A percentile compares a stretch with the other conserved stretches of the same genome.
phyloP scores from a whole-genome alignment of 2,888 invertebrate genomes.

The Lottia gigantea region DNA sequence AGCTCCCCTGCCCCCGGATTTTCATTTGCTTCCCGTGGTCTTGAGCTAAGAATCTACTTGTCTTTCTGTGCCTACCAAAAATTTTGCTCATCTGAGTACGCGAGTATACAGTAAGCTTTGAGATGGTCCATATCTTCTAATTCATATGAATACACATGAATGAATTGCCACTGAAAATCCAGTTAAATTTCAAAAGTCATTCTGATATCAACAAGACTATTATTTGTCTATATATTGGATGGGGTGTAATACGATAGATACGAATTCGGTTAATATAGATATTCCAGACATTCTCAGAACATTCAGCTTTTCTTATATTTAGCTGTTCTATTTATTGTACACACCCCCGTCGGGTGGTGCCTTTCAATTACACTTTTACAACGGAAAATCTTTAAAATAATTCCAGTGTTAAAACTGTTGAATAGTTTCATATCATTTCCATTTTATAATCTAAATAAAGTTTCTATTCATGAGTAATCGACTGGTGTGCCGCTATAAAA shows the following conservation, averaged over 20 bases:
- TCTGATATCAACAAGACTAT: too few species aligned
- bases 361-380: not conserved
- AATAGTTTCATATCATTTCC: not conserved
- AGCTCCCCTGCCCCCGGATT: too few species aligned
- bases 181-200: too few species aligned
- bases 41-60: too few species aligned
- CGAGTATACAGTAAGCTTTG: too few species aligned
- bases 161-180: too few species aligned
- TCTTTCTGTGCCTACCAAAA: too few species aligned
- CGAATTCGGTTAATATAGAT: constrained; percentile 4
- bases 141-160: too few species aligned
- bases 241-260: constrained; percentile 1
- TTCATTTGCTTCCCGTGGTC: too few species aligned
- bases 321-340: not conserved
- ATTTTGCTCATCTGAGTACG: too few species aligned
- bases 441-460: too few species aligned
- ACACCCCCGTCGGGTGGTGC: not conserved
- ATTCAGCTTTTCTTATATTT: not conserved
- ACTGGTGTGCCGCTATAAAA: not conserved
- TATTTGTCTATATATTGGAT: not conserved
- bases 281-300: constrained; percentile 6
- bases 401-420: not conserved
- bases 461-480: not conserved
- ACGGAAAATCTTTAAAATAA: not conserved
- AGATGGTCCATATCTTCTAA: too few species aligned